phyloP scores from a whole-genome alignment of 2,888 invertebrate species.

The Heliconius aoede region DNA sequence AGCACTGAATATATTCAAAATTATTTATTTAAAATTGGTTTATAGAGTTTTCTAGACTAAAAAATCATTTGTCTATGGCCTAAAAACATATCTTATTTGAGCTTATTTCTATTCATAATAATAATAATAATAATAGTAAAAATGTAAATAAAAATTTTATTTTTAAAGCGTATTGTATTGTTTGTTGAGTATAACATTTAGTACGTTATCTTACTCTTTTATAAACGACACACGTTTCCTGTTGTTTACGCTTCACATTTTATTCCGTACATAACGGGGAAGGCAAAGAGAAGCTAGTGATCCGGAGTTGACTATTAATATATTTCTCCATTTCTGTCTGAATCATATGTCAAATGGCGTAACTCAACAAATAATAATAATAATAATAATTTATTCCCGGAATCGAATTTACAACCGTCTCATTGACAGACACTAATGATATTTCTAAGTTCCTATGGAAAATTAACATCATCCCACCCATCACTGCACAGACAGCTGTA shows the following conservation, averaged over 20 bases:
- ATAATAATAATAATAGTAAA: neutral
- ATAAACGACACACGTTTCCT: neutral
- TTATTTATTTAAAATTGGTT: neutral
- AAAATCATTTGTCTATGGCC: too few relatives aligned
- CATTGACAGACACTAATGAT: neutral
- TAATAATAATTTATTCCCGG: too few relatives aligned
- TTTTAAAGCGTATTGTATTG: neutral
- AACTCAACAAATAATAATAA: too few relatives aligned
- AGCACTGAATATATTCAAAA: neutral
- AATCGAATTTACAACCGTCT: neutral
- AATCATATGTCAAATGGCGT: neutral
- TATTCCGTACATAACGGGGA: neutral
- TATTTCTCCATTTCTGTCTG: neutral
- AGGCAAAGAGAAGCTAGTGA: neutral
- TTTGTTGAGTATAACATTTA: neutral
- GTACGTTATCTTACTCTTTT: neutral
- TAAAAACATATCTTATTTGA: neutral
- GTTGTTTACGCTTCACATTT: neutral
- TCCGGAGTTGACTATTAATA: neutral
- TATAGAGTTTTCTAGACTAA: too few relatives aligned
- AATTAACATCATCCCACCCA: neutral
- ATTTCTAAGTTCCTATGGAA: neutral
- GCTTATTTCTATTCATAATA: neutral
- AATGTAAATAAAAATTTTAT: neutral
- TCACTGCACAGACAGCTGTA: neutral